phyloP scores from a whole-genome alignment of 2,888 invertebrate genomes.

The Phyllotreta striolata region DNA sequence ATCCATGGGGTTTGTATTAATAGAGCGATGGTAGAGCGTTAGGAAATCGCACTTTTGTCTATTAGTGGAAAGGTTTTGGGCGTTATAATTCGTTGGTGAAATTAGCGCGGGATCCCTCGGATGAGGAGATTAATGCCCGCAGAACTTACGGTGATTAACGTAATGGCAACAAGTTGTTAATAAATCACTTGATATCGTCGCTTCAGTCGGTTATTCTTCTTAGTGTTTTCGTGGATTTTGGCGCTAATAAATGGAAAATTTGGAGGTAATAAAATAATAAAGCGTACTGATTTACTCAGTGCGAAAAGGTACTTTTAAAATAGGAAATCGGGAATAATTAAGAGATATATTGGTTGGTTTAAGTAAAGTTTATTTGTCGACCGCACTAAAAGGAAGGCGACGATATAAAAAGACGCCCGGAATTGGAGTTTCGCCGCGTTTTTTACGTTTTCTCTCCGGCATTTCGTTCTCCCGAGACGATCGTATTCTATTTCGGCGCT shows the following conservation, averaged over 20 bases:
- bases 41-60: too few species aligned
- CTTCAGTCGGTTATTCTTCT: constrained; percentile 31
- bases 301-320: neutral
- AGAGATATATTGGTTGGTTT: too few species aligned
- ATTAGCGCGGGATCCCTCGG: constrained; percentile 30
- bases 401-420: constrained; percentile 7
- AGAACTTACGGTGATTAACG: constrained; percentile 56
- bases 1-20: too few species aligned
- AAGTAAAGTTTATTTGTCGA: neutral
- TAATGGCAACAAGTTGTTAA: constrained; percentile 59
- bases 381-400: constrained; percentile 3
- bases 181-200: constrained; percentile 57
- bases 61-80: too few species aligned
- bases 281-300: neutral
- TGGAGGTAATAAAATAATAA: neutral
- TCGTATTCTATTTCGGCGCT: constrained; percentile 12
- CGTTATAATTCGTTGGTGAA: neutral
- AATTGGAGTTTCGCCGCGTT: neutral
- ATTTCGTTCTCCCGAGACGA: constrained; percentile 10
- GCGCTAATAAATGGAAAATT: constrained; percentile 9
- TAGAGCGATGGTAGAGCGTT: too few species aligned
- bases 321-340: too few species aligned
- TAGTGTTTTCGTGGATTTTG: constrained; percentile 28
- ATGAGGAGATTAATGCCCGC: constrained; percentile 45
- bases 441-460: constrained; percentile 7